Evolutionary conservation across 2,797 vertebrate species (phyloP), one percentile per base, ranked within the genome.

Genomic region (Crocodylus rhombifer): DNA sequence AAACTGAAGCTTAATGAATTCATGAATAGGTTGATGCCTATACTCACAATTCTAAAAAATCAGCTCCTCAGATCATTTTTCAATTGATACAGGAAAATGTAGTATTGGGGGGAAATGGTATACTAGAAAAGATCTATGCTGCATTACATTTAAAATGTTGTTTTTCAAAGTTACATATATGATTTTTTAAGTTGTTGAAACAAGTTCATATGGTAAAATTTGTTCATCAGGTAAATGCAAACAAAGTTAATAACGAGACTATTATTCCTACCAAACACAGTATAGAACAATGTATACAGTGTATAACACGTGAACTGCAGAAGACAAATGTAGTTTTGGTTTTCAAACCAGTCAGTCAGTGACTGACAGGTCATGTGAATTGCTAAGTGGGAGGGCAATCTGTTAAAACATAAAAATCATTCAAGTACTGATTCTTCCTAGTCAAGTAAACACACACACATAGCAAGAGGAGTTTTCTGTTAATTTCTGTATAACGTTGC

Each of bases 281-380:
- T 60, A 58, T 56, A 51, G 33, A 64, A 2, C 6, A 1, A 0
- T 0, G 11, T 5, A 2, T 17, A 1, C 28, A 88, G 65, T 62
- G 56, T 2, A 58, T 4, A 73, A 8, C 7, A 25, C 36, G 14
- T 42, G 20, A 73, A 73, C 36, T 26, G 21, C 69, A 26, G 36
- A 73, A 73, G 33, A 26, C 69, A 42, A 73, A 73, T 42, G 23
- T 42, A 7, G 36, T 26, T 73, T 73, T 25, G 69, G 69, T 73
- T 73, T 73, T 26, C 69, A 73, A 25, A 73, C 51, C 33, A 42
- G 36, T 51, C 69, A 25, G 67, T 36, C 33, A 73, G 15, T 73
- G 23, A 73, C 36, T 73, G 69, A 51, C 36, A 42, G 42, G 23
- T 71, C 36, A 71, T 71, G 69, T 71, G 67, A 18, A 25, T 25